Percentiles rank a stretch among this genome's conserved stretches.
phyloP scores from a whole-genome alignment of 1,140 invertebrate genomes.

The Drosophila bipectinata region DNA sequence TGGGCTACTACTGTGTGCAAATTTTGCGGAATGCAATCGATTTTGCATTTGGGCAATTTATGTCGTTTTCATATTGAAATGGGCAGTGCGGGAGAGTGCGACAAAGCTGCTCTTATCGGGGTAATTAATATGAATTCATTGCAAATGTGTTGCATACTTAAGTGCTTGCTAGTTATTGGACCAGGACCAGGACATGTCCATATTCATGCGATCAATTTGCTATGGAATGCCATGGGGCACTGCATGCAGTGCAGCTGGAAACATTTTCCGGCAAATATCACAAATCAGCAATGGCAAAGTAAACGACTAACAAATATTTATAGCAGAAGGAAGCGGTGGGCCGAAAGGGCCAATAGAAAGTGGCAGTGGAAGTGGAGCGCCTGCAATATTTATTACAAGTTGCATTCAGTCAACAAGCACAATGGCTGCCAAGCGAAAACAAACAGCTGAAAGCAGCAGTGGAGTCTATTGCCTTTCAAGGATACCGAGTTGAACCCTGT shows the following conservation, averaged over 20 bases:
- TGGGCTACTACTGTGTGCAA: conserved; percentile 22
- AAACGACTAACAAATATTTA: conserved; percentile 82
- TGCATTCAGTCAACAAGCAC: conserved; percentile 68
- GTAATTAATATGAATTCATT: conserved; percentile 80
- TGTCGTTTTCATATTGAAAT: conserved; percentile 63
- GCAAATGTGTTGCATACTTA: conserved; percentile 73
- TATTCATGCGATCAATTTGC: conserved; percentile 69
- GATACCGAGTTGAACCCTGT: conserved; percentile 1
- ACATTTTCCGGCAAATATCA: conserved; percentile 78
- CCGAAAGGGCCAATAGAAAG: not conserved
- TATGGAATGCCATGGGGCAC: conserved; percentile 1
- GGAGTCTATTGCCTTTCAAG: conserved; percentile 74
- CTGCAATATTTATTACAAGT: conserved; percentile 81
- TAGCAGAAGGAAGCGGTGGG: conserved; percentile 48
- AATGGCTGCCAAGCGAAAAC: conserved; percentile 66
- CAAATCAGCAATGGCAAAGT: conserved; percentile 75
- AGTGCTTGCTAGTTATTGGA: conserved; percentile 26
- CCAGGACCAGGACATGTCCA: conserved; percentile 33
- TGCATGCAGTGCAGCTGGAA: conserved; percentile 30
- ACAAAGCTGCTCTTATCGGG: conserved; percentile 40
- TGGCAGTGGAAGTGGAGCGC: conserved; percentile 33
- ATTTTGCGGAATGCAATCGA: conserved; percentile 70
- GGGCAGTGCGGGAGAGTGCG: conserved; percentile 12
- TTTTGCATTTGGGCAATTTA: conserved; percentile 70
- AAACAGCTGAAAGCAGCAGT: conserved; percentile 49